Base-by-base conservation (phyloP, 1,140 invertebrate species). In the Papilio xuthus region DNA sequence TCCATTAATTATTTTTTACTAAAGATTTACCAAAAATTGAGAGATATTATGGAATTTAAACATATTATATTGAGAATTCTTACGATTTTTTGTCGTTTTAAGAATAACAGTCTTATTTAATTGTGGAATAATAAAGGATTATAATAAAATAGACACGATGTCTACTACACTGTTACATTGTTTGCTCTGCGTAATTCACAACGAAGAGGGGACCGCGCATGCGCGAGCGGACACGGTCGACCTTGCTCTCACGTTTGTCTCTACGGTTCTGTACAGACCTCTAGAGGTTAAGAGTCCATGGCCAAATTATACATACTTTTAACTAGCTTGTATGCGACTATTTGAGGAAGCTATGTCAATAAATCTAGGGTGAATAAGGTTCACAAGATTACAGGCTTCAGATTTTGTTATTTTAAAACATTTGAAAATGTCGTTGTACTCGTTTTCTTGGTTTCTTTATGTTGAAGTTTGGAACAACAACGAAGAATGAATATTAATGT, bases 211-310 rank as follows among this genome's bases (percentile, higher is more conserved):
- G 50, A n/a, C 18, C 18, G 18, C 87, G 86, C 88, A 88, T 90
- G 88, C 87, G 50, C 50, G 50, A 53, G 50, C 50, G 50, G 50
- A 53, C 50, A 9, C 50, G 9, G 60, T 12, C 12, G 85, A 85
- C 89, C 89, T 90, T 89, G 89, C 86, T 87, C 86, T 80, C 81
- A 85, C 82, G 80, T 84, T 83, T 80, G 84, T 80, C 80, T 81
- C 77, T 82, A 82, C 71, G 75, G 79, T 77, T 83, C 78, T 78
- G 78, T 82, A 83, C 79, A 82, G 78, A 69, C 74, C 56, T 74
- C 77, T 85, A 77, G 80, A 85, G 82, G 83, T 83, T 82, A 80
- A 53, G 78, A 82, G 80, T 81, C 50, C 79, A 80, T 69, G 80
- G 78, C 79, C 80, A 63, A 72, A 76, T 73, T n/a, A 67, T 75